Percentiles rank a stretch among this genome's conserved stretches.
Conservation (phyloP, 2,113 vertebrate species). For the Colaptes auratus region DNA sequence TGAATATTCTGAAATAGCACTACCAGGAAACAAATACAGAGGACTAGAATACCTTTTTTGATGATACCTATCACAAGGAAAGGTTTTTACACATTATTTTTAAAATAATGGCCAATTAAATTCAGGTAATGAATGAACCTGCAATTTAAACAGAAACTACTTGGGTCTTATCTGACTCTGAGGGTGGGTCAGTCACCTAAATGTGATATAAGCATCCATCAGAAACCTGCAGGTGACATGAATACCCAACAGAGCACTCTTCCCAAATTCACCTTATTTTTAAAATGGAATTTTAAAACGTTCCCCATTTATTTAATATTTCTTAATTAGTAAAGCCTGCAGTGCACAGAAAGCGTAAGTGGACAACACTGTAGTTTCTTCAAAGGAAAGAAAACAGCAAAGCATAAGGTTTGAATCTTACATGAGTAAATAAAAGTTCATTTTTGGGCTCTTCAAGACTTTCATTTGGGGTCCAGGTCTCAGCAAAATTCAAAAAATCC, state of each 20-base stretch:
- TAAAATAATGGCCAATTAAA: background rate
- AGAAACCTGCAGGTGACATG: background rate
- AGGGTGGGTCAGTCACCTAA: background rate
- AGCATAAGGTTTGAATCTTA: constrained; percentile 63
- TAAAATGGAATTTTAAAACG: background rate
- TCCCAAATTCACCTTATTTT: background rate
- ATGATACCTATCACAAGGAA: background rate
- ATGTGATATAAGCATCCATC: background rate
- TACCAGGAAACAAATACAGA: background rate
- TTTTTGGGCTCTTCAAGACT: constrained; percentile 62
- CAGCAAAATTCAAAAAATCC: constrained; percentile 92
- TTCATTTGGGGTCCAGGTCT: constrained; percentile 86
- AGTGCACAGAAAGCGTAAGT: background rate
- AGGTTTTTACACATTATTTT: background rate
- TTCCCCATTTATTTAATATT: background rate
- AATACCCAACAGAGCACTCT: background rate
- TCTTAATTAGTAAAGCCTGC: background rate
- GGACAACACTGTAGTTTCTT: background rate
- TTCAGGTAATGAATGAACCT: background rate
- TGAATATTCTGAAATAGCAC: background rate
- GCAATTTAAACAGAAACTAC: background rate
- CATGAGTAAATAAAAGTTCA: constrained; percentile 87
- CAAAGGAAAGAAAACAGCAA: background rate
- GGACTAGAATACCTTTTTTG: background rate
- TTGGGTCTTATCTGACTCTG: background rate